Percentiles rank a stretch among this genome's conserved stretches.
Conservation (phyloP, 2,797 vertebrate genomes). For the Molossus molossus region DNA sequence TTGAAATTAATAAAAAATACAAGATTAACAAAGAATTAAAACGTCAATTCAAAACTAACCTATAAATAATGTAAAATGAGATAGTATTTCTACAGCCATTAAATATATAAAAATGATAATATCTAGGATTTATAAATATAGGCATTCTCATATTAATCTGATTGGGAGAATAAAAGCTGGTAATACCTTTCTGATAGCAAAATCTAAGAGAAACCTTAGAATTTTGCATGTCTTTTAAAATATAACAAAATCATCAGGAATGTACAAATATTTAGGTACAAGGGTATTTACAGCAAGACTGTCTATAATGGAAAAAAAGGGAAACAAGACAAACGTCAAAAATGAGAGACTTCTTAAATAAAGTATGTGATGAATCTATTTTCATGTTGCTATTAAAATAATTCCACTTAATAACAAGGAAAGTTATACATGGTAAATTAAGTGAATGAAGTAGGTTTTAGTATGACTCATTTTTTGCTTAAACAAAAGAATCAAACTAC, state of each 20-base stretch:
- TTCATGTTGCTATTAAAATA: constrained; percentile 51
- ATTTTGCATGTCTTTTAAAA: constrained; percentile 35
- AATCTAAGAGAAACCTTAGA: constrained; percentile 48
- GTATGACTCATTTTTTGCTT: not conserved
- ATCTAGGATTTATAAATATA: constrained; percentile 18
- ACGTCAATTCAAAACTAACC: constrained; percentile 37
- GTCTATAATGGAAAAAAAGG: not conserved
- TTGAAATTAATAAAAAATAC: constrained; percentile 21
- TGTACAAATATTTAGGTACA: constrained; percentile 18
- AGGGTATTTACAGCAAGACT: not conserved
- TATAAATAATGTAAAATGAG: constrained; percentile 46
- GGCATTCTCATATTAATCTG: constrained; percentile 22
- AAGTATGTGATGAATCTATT: constrained; percentile 15
- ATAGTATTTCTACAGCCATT: constrained; percentile 35
- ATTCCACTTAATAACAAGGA: constrained; percentile 45
- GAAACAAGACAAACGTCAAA: constrained; percentile 4
- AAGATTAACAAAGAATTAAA: constrained; percentile 60
- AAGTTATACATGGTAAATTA: constrained; percentile 17
- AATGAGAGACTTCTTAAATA: constrained; percentile 43
- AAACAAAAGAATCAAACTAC: constrained; percentile 50
- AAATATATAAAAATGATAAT: constrained; percentile 54
- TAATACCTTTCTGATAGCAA: not conserved
- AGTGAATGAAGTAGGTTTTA: constrained; percentile 15
- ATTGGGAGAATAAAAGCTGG: not conserved
- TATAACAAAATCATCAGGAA: constrained; percentile 47